Base-by-base conservation (phyloP, 2,113 vertebrate species). In the Myanophis thanlyinensis region DNA sequence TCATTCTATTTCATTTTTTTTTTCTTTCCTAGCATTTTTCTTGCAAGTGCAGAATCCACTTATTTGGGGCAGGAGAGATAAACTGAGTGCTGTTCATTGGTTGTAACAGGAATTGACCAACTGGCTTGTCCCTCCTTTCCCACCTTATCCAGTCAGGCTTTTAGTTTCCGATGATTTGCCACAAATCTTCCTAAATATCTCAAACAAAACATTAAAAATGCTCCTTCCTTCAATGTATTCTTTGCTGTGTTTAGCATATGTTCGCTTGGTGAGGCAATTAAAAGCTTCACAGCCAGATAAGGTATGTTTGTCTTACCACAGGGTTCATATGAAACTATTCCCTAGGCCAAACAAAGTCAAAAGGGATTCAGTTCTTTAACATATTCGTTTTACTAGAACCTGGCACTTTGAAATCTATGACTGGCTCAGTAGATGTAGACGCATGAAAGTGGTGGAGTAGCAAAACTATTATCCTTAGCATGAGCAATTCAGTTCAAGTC, bases 221-320 rank as follows among this genome's bases (percentile, higher is more conserved):
- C 4, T 40, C 1, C 85, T 91, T 92, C 91, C 92, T 93, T 86
- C 92, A 27, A 93, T 90, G 90, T 93, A 49, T 46, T 90, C 95
- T 93, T 95, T 56, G 85, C 91, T 94, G 93, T 90, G 95, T 93
- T 46, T 59, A 94, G 87, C 94, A 96, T 92, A 93, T 91, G 73
- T 91, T 96, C 95, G 93, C 96, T 96, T 95, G 92, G 89, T 0
- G 10, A 93, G 92, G 85, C 95, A 96, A 94, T 0, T 0, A 96
- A 89, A 91, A 95, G 92, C 89, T 96, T 94, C 54, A 89, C 92
- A 94, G 92, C 88, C 92, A 90, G 90, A 86, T 89, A 91, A 92
- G 91, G 3, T 87, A 96, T 96, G 94, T 96, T 96, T 95, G 87
- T 95, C 94, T 96, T 96, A 93, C 94, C 91, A 53, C 46, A 27